Evolutionary conservation across 2,888 invertebrate genomes (phyloP).

Genomic region (Plebejus argus): DNA sequence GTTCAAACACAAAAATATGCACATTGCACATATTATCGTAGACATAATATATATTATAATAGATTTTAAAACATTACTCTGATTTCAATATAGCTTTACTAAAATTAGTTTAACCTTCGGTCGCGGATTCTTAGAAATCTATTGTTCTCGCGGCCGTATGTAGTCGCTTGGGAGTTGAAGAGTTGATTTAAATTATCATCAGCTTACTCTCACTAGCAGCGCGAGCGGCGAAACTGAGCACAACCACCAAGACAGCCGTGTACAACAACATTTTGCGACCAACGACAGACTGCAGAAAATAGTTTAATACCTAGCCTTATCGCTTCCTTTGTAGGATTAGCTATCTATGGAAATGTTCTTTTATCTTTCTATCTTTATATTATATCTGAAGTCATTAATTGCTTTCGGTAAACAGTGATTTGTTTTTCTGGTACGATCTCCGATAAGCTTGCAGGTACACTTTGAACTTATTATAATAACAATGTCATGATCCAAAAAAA

Average conservation of each 20-base stretch:
- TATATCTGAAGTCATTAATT: not conserved
- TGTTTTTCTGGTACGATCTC: not conserved
- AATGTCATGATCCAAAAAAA: too few relatives aligned
- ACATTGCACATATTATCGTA: too few relatives aligned
- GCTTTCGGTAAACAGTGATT: not conserved
- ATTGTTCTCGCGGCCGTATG: too few relatives aligned
- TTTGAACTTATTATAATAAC: too few relatives aligned
- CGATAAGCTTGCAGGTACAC: not conserved
- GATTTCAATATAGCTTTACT: too few relatives aligned
- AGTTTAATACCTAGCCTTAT: conserved; percentile 6
- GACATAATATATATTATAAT: too few relatives aligned
- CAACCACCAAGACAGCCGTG: not conserved
- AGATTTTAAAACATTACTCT: too few relatives aligned
- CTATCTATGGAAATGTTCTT: conserved; percentile 7
- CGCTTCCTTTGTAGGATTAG: not conserved
- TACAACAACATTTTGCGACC: conserved; percentile 7
- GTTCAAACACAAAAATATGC: too few relatives aligned
- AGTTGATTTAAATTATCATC: not conserved
- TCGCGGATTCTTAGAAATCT: too few relatives aligned
- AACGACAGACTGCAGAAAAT: not conserved
- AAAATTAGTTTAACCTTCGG: not conserved
- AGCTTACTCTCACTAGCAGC: conserved; percentile 24
- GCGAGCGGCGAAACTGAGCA: not conserved
- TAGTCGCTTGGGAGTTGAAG: too few relatives aligned
- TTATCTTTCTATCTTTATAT: not conserved